Percentiles rank a stretch among this genome's conserved stretches.
These are phyloP conservation scores for Darevskia nairensis DNA, from an alignment of 2,797 vertebrate genomes.

Conservation along the genomic window DNA sequence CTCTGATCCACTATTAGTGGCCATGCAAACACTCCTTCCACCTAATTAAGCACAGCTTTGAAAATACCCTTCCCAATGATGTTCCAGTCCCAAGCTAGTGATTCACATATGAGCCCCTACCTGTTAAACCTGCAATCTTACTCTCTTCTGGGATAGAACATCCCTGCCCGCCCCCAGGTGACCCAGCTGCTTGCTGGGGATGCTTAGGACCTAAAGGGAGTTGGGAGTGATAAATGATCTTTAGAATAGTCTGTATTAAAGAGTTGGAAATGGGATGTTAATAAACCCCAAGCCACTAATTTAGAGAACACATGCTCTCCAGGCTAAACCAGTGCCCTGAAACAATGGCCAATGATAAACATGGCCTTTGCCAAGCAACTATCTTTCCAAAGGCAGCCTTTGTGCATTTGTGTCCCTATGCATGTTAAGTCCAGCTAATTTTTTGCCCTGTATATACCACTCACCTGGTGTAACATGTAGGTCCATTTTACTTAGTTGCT, in stretches of 20 bases:
- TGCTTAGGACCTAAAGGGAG: slow-evolving; percentile 69
- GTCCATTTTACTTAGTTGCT: not conserved
- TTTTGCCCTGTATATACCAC: not conserved
- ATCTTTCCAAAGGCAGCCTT: not conserved
- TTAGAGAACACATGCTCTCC: slow-evolving; percentile 76
- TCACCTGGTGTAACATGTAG: not conserved
- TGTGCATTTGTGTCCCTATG: not conserved
- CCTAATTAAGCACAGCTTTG: slow-evolving; percentile 98
- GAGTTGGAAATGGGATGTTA: slow-evolving; percentile 82
- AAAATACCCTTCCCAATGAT: slow-evolving; percentile 86
- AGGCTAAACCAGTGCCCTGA: slow-evolving; percentile 20
- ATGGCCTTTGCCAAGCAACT: slow-evolving; percentile 32
- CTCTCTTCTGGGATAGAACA: slow-evolving; percentile 77
- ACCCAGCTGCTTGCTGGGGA: slow-evolving; percentile 86
- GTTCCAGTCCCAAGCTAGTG: slow-evolving; percentile 80
- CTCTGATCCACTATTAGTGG: slow-evolving; percentile 86
- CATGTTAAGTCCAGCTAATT: not conserved
- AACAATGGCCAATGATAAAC: slow-evolving; percentile 52
- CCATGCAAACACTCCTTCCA: slow-evolving; percentile 82
- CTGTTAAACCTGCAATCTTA: slow-evolving; percentile 82
- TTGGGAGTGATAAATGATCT: slow-evolving; percentile 78
- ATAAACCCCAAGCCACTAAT: slow-evolving; percentile 77
- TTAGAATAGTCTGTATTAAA: slow-evolving; percentile 79
- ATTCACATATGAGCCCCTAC: slow-evolving; percentile 92
- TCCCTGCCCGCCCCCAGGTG: slow-evolving; percentile 77